Conservation (phyloP, 2,797 vertebrate species). For the Parotocinclus haroldoi region DNA sequence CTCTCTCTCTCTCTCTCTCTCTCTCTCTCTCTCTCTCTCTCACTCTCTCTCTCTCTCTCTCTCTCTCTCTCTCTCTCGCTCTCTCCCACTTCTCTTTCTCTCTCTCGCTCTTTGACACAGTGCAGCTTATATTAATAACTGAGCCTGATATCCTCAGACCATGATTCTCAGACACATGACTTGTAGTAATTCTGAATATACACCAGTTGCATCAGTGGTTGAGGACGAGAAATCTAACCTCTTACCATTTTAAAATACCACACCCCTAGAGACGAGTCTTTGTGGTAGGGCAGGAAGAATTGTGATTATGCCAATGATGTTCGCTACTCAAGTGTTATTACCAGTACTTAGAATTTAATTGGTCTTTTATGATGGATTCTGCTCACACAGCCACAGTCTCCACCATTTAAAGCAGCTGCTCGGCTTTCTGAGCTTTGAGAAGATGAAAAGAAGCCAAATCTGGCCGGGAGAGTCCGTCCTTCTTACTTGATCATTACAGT, state of each 20-base stretch:
- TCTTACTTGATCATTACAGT: constrained; percentile 13
- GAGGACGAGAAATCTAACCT: constrained; percentile 36
- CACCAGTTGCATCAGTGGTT: constrained; percentile 2
- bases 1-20: too few species aligned
- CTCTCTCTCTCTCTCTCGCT: not conserved
- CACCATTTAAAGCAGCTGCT: constrained; percentile 1
- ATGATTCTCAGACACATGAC: constrained; percentile 5
- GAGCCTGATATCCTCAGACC: not conserved
- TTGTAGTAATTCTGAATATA: constrained; percentile 8
- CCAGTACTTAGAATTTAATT: constrained; percentile 45
- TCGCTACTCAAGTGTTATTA: constrained; percentile 43
- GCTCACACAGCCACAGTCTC: constrained; percentile 33
- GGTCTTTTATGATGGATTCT: constrained; percentile 41
- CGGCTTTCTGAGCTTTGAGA: constrained; percentile 11
- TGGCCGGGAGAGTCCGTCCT: constrained; percentile 23
- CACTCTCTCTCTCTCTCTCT: constrained; percentile 1
- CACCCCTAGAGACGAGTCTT: constrained; percentile 42
- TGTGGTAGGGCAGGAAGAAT: constrained; percentile 24
- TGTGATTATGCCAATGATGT: constrained; percentile 35
- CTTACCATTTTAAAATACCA: constrained; percentile 49
- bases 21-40: not conserved
- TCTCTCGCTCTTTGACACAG: not conserved
- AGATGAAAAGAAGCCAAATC: constrained; percentile 2
- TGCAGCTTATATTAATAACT: constrained; percentile 5
- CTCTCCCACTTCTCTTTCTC: not conserved